phyloP scores from a whole-genome alignment of 2,797 vertebrate genomes.

The Nannoperca australis region DNA sequence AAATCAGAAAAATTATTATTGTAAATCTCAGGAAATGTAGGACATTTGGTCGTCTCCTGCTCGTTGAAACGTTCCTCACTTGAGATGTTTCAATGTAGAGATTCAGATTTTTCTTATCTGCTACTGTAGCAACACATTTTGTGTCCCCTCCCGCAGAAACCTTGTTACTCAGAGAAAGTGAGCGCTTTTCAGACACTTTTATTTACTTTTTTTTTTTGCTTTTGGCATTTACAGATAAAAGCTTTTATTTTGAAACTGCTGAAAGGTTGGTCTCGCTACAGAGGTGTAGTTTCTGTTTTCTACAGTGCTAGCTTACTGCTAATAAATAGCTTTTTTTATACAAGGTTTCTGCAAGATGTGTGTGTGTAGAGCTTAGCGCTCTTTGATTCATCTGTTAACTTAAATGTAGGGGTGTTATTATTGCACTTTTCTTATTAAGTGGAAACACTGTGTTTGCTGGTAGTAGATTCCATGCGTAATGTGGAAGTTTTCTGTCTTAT shows the following conservation, averaged over 20 bases:
- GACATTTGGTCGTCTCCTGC: conserved; percentile 12
- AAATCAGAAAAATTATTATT: neutral
- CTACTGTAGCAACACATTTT: conserved; percentile 6
- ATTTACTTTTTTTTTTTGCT: neutral
- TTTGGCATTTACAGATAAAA: neutral
- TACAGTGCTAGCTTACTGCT: conserved; percentile 4
- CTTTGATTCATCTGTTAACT: neutral
- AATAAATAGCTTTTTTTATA: neutral
- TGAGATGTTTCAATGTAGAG: conserved; percentile 24
- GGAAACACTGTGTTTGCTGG: neutral
- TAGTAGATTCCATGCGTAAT: neutral
- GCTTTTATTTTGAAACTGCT: neutral
- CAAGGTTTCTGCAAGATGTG: conserved; percentile 25
- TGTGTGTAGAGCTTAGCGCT: rapidly evolving
- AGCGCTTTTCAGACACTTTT: neutral
- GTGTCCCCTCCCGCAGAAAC: conserved; percentile 41
- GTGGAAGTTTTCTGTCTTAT: conserved; percentile 2
- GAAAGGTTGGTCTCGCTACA: neutral
- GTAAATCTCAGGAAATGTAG: conserved; percentile 55
- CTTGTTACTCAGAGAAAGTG: neutral
- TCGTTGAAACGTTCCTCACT: conserved; percentile 43
- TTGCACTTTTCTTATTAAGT: conserved; percentile 29
- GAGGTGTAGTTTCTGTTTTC: neutral
- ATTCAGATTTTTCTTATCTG: neutral
- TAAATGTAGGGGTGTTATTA: neutral